Conservation (phyloP, 53 echinoderm and acorn worm species). For the Echinometra lucunter region DNA sequence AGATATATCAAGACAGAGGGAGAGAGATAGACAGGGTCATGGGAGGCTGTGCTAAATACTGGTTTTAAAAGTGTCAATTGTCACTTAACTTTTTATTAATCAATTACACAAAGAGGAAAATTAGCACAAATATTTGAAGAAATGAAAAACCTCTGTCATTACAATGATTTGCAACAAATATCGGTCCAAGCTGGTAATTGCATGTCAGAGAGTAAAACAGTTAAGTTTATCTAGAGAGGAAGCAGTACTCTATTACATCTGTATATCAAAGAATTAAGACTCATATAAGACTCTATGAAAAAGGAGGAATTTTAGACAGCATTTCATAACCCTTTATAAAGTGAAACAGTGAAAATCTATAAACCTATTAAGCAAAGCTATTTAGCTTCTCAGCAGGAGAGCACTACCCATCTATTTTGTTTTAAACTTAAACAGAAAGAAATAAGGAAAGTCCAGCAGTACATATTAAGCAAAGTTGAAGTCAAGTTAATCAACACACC, state of each 20-base stretch:
- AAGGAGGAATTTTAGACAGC: too few relatives aligned
- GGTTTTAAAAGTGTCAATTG: not conserved
- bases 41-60: not conserved
- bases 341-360: not conserved
- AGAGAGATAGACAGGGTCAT: not conserved
- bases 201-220: too few relatives aligned
- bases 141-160: not conserved
- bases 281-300: too few relatives aligned
- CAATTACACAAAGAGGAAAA: not conserved
- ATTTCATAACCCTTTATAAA: not conserved
- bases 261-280: not conserved
- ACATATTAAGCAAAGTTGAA: not conserved
- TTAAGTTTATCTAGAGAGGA: not conserved
- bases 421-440: not conserved
- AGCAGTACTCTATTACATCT: too few relatives aligned
- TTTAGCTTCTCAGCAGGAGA: not conserved
- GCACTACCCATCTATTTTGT: not conserved
- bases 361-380: too few relatives aligned
- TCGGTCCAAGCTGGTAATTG: not conserved
- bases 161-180: not conserved
- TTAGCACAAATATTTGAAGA: not conserved
- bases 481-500: constrained; percentile 42
- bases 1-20: not conserved
- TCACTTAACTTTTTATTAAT: not conserved
- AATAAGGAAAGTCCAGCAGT: not conserved